These are phyloP conservation scores for Orthosia incerta DNA, from an alignment of 2,888 invertebrate species.

Conservation along the genomic window DNA sequence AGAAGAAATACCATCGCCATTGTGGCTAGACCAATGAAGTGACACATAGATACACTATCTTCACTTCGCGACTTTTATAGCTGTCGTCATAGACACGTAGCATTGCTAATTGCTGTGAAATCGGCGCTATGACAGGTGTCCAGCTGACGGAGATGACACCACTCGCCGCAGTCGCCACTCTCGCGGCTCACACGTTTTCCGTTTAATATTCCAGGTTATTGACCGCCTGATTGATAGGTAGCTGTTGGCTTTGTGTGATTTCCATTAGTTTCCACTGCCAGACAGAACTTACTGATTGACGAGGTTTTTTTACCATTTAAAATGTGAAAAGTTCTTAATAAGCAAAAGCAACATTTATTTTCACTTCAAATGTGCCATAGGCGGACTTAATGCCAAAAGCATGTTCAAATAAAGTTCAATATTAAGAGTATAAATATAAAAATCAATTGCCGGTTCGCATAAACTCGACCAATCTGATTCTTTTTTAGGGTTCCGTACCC, in stretches of 20 bases:
- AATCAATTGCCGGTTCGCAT: too few species aligned
- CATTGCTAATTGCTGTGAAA: conserved; percentile 24
- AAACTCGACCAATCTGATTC: too few species aligned
- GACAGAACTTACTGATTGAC: background rate
- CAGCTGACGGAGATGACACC: background rate
- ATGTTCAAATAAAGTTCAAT: too few species aligned
- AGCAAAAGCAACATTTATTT: too few species aligned
- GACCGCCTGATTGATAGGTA: conserved; percentile 10
- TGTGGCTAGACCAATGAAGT: background rate
- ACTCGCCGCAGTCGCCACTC: background rate
- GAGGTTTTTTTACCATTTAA: background rate
- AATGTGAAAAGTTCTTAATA: background rate
- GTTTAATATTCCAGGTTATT: conserved; percentile 12
- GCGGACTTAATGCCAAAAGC: too few species aligned
- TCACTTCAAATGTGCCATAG: too few species aligned
- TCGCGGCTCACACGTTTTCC: conserved; percentile 12
- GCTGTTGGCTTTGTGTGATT: background rate
- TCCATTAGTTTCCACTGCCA: background rate
- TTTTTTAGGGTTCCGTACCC: too few species aligned
- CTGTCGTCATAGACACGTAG: conserved; percentile 1
- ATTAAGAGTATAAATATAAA: too few species aligned
- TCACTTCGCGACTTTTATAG: conserved; percentile 11
- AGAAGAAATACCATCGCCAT: conserved; percentile 8
- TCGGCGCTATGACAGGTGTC: conserved; percentile 19
- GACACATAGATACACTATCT: background rate